Base-by-base conservation (phyloP, 1,140 invertebrate species). In the Drosophila takahashii region DNA sequence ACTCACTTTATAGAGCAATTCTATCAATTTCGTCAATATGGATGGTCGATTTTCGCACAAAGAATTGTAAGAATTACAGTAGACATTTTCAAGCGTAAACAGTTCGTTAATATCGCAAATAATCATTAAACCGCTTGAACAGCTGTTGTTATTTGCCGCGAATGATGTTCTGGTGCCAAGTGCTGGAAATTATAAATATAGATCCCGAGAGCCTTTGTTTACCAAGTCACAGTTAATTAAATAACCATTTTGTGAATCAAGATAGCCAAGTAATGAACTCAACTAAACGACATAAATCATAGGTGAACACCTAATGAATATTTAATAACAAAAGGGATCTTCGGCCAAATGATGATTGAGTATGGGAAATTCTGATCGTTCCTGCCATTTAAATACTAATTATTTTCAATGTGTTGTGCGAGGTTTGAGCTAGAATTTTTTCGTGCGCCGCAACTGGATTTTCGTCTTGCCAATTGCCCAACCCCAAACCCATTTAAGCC, bases 51-150 rank as follows among this genome's bases (percentile, higher is more conserved):
- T 45, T 26, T 45, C 8, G 22, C 22, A 26, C 44, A 45, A 9
- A 18, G 45, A 15, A 26, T 16, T 50, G 47, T 50, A 50, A 16
- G 47, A 32, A 50, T 32, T 15, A 16, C 27, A 10, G 44, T 47
- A n/a, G 22, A 27, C 22, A 10, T 10, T 29, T 29, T 48, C 15
- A 2, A 6, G 45, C 26, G 47, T 5, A 50, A 50, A 50, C 47
- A 50, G 47, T 50, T 50, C 47, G 47, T 50, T 50, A 50, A 50
- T 50, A 50, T 50, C 15, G 47, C 32, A 50, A 50, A 50, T 50
- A 50, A 32, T 50, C 47, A 32, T 50, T 50, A 50, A 50, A 32
- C 8, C 4, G n/a, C 29, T 29, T 50, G 8, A 50, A 50, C 47
- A 50, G 27, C 47, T 50, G 47, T 16, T 8, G 27, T 11, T 50